Evolutionary conservation across 2,888 invertebrate species (phyloP), one percentile per base, ranked within the genome.

Genomic region (Andrena dorsata): DNA sequence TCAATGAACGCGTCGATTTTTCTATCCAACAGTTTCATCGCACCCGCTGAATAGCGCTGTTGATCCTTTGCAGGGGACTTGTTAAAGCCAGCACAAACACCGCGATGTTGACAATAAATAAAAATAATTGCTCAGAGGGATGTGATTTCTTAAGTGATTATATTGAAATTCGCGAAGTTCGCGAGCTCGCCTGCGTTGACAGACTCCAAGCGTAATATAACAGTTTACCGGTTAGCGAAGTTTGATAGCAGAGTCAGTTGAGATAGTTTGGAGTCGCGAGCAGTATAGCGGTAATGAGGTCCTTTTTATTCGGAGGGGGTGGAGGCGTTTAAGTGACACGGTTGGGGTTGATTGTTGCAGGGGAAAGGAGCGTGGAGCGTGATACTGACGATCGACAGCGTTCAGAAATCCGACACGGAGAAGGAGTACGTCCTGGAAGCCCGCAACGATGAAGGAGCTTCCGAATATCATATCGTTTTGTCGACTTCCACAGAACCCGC

Each of bases 391-490:
- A 95, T 98, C 86, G 95, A 96, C 6, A 95, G 95, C 23, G 95
- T 98, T 35, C 95, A 95, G 32, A 96, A 97, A 87, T 96, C 97
- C 85, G 97, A 97, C 90, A 97, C 97, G 1, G 97, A 97, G 53
- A 95, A 96, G 78, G 95, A 95, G 0, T 97, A 97, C 94, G 94
- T 95, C 88, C 94, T 98, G 84, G 95, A 95, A 16, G 97, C 97
- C 1, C 94, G 94, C 90, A 98, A 97, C 92, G 95, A 95, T n/a
- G 95, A 96, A 70, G 97, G 97, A 2, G 90, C 94, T 16, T 95
- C 95, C 85, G 95, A 95, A 72, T 97, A 97, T 90, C 94, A 93
- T 5, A 95, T 97, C 47, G 94, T 95, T 83, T 96, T 98, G 90
- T 97, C 97, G 89, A 97, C 95, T 58, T 95, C 95, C 86, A 93